phyloP scores from a whole-genome alignment of 2,113 vertebrate genomes.

The Anoplopoma fimbria region DNA sequence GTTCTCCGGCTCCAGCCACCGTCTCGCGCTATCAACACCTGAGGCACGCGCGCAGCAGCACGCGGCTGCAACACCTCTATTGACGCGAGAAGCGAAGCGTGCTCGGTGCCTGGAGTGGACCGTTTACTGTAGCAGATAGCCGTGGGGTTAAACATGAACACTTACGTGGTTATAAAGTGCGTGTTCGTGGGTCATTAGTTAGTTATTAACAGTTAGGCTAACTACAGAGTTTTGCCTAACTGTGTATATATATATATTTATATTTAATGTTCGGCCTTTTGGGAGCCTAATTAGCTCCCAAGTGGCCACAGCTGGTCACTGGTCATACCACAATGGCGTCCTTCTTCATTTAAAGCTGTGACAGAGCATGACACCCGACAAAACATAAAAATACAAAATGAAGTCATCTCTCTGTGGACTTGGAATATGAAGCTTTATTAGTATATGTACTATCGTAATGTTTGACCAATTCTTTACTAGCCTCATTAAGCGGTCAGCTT shows the following conservation, averaged over 20 bases:
- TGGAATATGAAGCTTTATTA: not conserved
- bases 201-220: not conserved
- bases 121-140: not conserved
- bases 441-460: not conserved
- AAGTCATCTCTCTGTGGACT: not conserved
- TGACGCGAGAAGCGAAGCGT: conserved; percentile 10
- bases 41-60: conserved; percentile 40
- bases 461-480: not conserved
- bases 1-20: conserved; percentile 6
- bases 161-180: not conserved
- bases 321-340: not conserved
- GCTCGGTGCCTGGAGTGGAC: not conserved
- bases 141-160: not conserved
- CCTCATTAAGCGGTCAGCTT: not conserved
- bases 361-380: not conserved
- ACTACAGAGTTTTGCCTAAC: not conserved
- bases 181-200: too few relatives aligned
- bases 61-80: conserved; percentile 12
- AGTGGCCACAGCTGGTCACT: conserved; percentile 1
- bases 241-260: not conserved
- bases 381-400: too few relatives aligned
- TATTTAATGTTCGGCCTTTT: not conserved
- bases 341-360: not conserved
- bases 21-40: conserved; percentile 43
- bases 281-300: not conserved